Evolutionary conservation across 2,888 invertebrate genomes (phyloP).

Genomic region (Latheticus oryzae): DNA sequence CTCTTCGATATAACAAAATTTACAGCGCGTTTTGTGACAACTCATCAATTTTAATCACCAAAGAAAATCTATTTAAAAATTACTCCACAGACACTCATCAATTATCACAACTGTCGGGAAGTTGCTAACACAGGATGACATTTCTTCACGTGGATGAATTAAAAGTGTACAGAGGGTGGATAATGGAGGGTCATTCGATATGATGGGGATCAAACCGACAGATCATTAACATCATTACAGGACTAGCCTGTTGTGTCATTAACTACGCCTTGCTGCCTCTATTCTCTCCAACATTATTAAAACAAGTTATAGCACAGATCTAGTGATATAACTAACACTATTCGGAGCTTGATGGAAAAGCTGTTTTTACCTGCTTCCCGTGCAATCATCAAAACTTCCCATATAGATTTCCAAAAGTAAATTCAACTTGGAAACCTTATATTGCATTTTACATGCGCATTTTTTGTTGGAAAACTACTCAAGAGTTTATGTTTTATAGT

Average conservation of each 20-base stretch:
- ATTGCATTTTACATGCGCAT: conserved; percentile 7
- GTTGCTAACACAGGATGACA: conserved; percentile 22
- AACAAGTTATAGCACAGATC: too few species aligned
- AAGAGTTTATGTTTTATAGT: conserved; percentile 38
- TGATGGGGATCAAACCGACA: conserved; percentile 44
- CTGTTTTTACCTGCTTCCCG: too few species aligned
- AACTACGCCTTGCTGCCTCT: too few species aligned
- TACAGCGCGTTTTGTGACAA: neutral
- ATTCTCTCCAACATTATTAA: too few species aligned
- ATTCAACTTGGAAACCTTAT: conserved; percentile 4
- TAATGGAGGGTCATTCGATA: conserved; percentile 41
- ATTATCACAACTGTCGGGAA: conserved; percentile 30
- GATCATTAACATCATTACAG: conserved; percentile 47
- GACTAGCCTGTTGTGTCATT: too few species aligned
- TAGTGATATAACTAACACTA: too few species aligned
- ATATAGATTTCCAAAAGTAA: neutral
- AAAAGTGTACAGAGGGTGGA: conserved; percentile 19
- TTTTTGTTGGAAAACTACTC: conserved; percentile 20
- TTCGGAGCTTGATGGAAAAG: too few species aligned
- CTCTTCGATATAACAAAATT: conserved; percentile 22
- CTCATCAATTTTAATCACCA: conserved; percentile 38
- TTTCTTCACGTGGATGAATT: conserved; percentile 4
- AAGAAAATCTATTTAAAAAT: conserved; percentile 33
- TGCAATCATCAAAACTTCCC: too few species aligned
- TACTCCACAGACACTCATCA: conserved; percentile 21